Conservation (phyloP, 1,140 invertebrate genomes). For the Maniola jurtina region DNA sequence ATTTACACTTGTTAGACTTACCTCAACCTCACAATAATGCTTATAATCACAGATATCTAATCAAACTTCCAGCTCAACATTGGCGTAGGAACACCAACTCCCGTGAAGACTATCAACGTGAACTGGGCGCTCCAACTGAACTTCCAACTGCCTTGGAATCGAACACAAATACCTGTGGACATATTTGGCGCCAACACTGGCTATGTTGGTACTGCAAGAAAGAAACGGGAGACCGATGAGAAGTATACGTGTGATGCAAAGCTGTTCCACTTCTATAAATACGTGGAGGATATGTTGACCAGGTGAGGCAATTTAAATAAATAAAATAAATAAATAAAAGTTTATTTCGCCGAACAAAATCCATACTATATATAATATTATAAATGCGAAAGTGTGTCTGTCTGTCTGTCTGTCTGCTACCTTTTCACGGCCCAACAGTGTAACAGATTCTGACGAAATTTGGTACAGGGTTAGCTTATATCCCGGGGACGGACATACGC, state of each 20-base stretch:
- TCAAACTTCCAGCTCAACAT: conserved; percentile 58
- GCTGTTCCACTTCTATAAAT: conserved; percentile 65
- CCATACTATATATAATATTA: too few relatives aligned
- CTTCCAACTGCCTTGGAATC: conserved; percentile 69
- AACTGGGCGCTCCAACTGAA: conserved; percentile 73
- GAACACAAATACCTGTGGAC: conserved; percentile 65
- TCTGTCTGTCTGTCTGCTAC: too few relatives aligned
- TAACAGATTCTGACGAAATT: too few relatives aligned
- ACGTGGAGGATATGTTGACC: conserved; percentile 55
- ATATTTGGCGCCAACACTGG: conserved; percentile 59
- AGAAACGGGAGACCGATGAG: conserved; percentile 42
- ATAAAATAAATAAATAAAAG: too few relatives aligned
- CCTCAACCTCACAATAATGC: too few relatives aligned
- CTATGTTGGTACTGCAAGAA: conserved; percentile 51
- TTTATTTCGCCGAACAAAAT: too few relatives aligned
- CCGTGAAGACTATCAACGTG: conserved; percentile 49
- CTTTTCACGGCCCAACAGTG: too few relatives aligned
- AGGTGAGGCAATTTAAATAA: conserved; percentile 42
- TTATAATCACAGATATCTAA: too few relatives aligned
- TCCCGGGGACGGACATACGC: too few relatives aligned
- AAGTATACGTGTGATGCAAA: conserved; percentile 53
- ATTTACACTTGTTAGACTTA: too few relatives aligned
- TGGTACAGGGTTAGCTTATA: too few relatives aligned
- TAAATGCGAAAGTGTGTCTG: too few relatives aligned
- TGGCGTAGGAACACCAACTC: conserved; percentile 58